Conservation (phyloP, 2,888 invertebrate genomes). For the Drosophila eohydei region DNA sequence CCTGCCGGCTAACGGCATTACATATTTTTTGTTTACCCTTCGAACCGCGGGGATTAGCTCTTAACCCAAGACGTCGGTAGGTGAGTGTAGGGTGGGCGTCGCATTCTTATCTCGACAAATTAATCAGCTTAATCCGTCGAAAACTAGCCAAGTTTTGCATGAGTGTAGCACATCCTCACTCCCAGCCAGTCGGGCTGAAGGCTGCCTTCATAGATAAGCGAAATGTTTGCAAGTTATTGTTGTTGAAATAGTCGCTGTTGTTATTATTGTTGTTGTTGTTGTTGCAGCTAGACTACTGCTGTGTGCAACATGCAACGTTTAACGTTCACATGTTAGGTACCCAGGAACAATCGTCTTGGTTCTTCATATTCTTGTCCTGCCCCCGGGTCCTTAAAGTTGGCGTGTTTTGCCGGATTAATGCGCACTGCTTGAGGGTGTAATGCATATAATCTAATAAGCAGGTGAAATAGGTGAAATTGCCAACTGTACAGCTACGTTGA, state of each 20-base stretch:
- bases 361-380: conserved; percentile 12
- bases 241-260: conserved; percentile 46
- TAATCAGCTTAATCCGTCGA: conserved; percentile 81
- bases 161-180: conserved; percentile 36
- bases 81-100: conserved; percentile 44
- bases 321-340: conserved; percentile 72
- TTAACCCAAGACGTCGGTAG: conserved; percentile 23
- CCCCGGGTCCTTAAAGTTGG: conserved; percentile 33
- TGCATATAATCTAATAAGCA: conserved; percentile 77
- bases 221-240: conserved; percentile 67
- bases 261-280: conserved; percentile 25
- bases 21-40: conserved; percentile 80
- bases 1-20: conserved; percentile 67
- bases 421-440: conserved; percentile 69
- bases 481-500: conserved; percentile 38
- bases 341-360: conserved; percentile 54
- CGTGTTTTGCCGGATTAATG: conserved; percentile 73
- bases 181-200: conserved; percentile 49
- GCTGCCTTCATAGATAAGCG: conserved; percentile 71
- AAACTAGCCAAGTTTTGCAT: conserved; percentile 73
- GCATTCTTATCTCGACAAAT: conserved; percentile 79
- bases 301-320: conserved; percentile 75
- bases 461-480: conserved; percentile 52
- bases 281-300: conserved; percentile 21
- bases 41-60: conserved; percentile 71